phyloP scores from a whole-genome alignment of 2,113 vertebrate genomes.

The Gobiocypris rarus region DNA sequence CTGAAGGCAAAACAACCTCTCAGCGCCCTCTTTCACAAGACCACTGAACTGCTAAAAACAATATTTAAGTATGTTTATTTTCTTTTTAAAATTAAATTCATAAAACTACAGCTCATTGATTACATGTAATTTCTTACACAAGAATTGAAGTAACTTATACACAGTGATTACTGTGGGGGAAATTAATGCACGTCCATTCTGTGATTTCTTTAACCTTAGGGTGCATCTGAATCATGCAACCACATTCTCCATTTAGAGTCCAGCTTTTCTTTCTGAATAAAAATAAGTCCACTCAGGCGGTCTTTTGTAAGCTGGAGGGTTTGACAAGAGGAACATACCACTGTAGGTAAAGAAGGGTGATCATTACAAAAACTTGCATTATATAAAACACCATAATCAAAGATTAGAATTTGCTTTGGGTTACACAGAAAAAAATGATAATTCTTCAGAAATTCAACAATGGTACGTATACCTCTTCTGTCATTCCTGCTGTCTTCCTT shows the following conservation, averaged over 20 bases:
- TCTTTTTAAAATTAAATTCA: background rate
- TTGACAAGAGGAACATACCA: slow-evolving; percentile 73
- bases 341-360: slow-evolving; percentile 47
- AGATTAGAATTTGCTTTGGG: background rate
- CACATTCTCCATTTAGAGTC: background rate
- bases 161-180: background rate
- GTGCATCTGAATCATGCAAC: background rate
- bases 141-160: background rate
- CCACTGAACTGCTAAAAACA: background rate
- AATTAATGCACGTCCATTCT: background rate
- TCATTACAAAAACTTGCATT: background rate
- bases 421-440: background rate
- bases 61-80: background rate
- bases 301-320: slow-evolving; percentile 60
- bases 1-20: background rate
- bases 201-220: background rate
- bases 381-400: background rate
- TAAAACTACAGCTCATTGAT: background rate
- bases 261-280: background rate
- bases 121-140: background rate
- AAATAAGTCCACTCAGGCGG: background rate
- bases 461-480: slow-evolving; percentile 64
- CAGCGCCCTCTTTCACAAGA: slow-evolving; percentile 15
- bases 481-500: slow-evolving; percentile 70
- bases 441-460: background rate